Evolutionary conservation across 2,113 vertebrate species (phyloP).

Genomic region (Fregata magnificens): DNA sequence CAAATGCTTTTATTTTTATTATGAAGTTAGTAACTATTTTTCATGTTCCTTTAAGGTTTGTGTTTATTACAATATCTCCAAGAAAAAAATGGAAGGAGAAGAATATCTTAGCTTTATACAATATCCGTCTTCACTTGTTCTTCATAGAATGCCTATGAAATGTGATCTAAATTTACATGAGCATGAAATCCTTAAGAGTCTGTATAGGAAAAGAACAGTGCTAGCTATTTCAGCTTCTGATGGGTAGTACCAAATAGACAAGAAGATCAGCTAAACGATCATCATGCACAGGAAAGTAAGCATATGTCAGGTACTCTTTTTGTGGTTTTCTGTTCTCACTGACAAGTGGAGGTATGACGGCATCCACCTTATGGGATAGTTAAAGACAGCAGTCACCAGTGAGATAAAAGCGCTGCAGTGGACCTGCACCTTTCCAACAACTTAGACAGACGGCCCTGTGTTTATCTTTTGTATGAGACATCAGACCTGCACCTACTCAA

Average conservation of each 20-base stretch:
- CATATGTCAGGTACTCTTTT: neutral
- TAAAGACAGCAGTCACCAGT: neutral
- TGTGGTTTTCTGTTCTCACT: neutral
- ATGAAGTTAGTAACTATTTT: neutral
- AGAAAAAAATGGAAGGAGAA: neutral
- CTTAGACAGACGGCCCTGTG: neutral
- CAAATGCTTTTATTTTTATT: neutral
- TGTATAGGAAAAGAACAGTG: neutral
- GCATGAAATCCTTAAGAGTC: neutral
- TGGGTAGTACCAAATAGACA: neutral
- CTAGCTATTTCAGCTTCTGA: neutral
- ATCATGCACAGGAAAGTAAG: neutral
- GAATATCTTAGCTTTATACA: neutral
- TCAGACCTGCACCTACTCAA: neutral
- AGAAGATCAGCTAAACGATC: neutral
- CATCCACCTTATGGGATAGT: fast-evolving
- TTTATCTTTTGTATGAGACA: neutral
- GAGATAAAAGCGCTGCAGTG: neutral
- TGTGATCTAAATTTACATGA: neutral
- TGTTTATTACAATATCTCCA: neutral
- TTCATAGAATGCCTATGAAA: neutral
- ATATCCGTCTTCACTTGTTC: neutral
- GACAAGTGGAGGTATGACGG: neutral
- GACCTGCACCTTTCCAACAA: neutral
- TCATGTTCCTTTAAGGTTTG: neutral